A percentile compares a stretch with the other conserved stretches of the same genome.
Evolutionary conservation across 2,797 vertebrate genomes (phyloP).

Genomic region (Alectoris magna): DNA sequence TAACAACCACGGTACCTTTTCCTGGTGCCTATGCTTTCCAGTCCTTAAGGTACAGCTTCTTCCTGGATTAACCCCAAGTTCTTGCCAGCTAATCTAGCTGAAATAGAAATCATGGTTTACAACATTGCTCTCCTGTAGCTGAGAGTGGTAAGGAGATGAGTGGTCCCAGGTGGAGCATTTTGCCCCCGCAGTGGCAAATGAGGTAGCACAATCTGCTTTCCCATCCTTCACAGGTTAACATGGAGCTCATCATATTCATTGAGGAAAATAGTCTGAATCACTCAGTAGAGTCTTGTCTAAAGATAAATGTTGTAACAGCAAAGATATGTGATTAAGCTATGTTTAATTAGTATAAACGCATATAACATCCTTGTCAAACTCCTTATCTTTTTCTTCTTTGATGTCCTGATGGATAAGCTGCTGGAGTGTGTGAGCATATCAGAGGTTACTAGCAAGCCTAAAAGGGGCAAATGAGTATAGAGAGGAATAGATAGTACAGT

Average conservation of each 20-base stretch:
- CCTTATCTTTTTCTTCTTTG: background rate
- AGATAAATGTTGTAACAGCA: background rate
- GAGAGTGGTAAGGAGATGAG: background rate
- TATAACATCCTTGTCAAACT: background rate
- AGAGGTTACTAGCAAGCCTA: background rate
- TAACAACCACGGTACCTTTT: background rate
- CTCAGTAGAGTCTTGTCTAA: background rate
- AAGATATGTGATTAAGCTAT: background rate
- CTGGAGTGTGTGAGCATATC: rapidly evolving
- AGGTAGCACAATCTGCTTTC: background rate
- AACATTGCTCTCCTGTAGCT: background rate
- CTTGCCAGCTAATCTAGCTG: rapidly evolving
- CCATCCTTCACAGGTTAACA: background rate
- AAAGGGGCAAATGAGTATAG: background rate
- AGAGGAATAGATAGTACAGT: background rate
- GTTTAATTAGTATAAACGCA: background rate
- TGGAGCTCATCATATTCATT: background rate
- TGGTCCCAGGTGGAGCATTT: background rate
- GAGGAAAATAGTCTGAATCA: background rate
- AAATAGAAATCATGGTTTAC: rapidly evolving
- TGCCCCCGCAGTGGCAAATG: background rate
- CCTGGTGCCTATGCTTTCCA: rapidly evolving
- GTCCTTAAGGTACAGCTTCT: background rate
- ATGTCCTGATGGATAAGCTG: background rate
- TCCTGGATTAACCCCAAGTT: rapidly evolving